phyloP scores from a whole-genome alignment of 2,113 vertebrate genomes.

The Silurus glanis region DNA sequence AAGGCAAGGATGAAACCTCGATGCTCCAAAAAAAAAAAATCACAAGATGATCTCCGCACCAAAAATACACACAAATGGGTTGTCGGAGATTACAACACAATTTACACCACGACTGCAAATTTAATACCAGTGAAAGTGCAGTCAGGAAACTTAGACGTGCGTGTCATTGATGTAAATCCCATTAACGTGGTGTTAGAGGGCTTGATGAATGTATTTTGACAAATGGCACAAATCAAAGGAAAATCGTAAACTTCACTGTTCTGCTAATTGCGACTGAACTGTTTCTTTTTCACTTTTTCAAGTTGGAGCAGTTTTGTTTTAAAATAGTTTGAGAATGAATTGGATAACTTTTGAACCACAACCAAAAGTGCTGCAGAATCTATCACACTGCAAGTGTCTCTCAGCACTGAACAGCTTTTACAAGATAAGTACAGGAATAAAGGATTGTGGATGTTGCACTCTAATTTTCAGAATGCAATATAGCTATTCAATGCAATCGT shows the following conservation, averaged over 20 bases:
- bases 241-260: constrained; percentile 6
- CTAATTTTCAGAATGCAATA: not conserved
- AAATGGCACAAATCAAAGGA: constrained; percentile 40
- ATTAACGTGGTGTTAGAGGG: constrained; percentile 24
- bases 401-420: not conserved
- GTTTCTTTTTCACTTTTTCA: not conserved
- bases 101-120: constrained; percentile 13
- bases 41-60: not conserved
- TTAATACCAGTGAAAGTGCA: not conserved
- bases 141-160: not conserved
- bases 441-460: not conserved
- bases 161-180: constrained; percentile 29
- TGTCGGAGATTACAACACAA: constrained; percentile 24
- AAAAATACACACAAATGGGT: constrained; percentile 10
- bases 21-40: not conserved
- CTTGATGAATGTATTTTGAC: constrained; percentile 43
- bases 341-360: not conserved
- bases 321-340: constrained; percentile 12
- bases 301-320: not conserved
- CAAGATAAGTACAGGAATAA: not conserved
- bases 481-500: not conserved
- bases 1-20: constrained; percentile 53
- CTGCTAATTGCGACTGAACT: not conserved
- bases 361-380: not conserved
- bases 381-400: not conserved